Percentiles rank a stretch among this genome's conserved stretches.
Evolutionary conservation across 1,140 invertebrate species (phyloP).

Genomic region (Eurosta solidaginis): DNA sequence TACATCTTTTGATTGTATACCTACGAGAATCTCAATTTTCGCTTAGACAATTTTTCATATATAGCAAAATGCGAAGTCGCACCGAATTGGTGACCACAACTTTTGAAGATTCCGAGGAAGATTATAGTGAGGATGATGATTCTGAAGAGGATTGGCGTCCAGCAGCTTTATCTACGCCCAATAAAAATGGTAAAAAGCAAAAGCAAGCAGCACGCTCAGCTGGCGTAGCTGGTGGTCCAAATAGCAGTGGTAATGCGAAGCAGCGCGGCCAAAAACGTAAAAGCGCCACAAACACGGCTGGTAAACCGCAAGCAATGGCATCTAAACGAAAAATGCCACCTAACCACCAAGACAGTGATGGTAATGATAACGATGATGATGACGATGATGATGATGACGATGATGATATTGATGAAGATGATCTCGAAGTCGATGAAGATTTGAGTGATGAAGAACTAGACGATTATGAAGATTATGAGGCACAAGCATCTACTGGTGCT

Average conservation of each 20-base stretch:
- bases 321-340: conserved; percentile 43
- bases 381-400: conserved; percentile 28
- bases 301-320: conserved; percentile 21
- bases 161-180: conserved; percentile 36
- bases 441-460: conserved; percentile 34
- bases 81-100: conserved; percentile 58
- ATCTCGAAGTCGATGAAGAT: conserved; percentile 2
- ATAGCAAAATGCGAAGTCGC: conserved; percentile 52
- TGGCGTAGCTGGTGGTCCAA: not conserved
- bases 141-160: conserved; percentile 58
- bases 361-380: conserved; percentile 28
- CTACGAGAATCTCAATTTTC: too few species aligned
- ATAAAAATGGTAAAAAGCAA: conserved; percentile 47
- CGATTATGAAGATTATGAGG: conserved; percentile 35
- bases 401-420: conserved; percentile 8
- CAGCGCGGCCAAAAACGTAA: conserved; percentile 47
- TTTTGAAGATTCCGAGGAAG: conserved; percentile 56
- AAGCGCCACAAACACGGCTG: conserved; percentile 3
- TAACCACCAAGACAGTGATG: conserved; percentile 27
- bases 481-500: not conserved
- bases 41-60: not conserved
- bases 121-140: conserved; percentile 55
- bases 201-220: conserved; percentile 36
- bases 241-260: not conserved
- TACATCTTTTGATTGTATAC: not conserved